Evolutionary conservation across 2,797 vertebrate genomes (phyloP).

Genomic region (Vespertilio murinus): DNA sequence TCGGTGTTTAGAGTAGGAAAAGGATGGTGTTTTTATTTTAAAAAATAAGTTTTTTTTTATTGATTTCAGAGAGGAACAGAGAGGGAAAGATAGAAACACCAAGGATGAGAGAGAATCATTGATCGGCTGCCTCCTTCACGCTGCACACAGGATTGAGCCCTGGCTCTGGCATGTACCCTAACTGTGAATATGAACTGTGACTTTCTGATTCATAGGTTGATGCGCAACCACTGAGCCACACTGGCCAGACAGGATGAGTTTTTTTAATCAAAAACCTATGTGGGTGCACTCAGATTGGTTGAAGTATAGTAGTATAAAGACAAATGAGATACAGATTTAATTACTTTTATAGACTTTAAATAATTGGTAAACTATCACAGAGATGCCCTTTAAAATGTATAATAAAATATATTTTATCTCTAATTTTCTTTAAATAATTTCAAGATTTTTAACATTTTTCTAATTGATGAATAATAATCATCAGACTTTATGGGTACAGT

Average conservation of each 20-base stretch:
- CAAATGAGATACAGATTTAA: neutral
- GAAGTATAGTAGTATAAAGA: neutral
- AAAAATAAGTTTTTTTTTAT: too few relatives aligned
- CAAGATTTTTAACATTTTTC: constrained; percentile 16
- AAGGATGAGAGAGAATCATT: too few relatives aligned
- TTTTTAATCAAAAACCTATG: neutral
- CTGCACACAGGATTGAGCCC: too few relatives aligned
- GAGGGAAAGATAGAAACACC: too few relatives aligned
- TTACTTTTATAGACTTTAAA: neutral
- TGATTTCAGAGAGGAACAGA: too few relatives aligned
- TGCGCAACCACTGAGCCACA: too few relatives aligned
- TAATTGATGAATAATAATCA: constrained; percentile 15
- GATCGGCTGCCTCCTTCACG: too few relatives aligned
- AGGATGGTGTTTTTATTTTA: neutral
- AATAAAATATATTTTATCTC: neutral
- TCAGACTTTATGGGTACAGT: neutral
- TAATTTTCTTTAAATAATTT: constrained; percentile 13
- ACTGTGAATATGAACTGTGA: too few relatives aligned
- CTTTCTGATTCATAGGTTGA: too few relatives aligned
- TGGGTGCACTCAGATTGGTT: neutral
- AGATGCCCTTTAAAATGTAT: neutral
- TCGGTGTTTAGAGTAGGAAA: neutral
- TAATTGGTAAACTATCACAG: neutral
- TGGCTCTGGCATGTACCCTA: too few relatives aligned
- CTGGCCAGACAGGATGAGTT: too few relatives aligned